Evolutionary conservation across 2,888 invertebrate species (phyloP), one percentile per base, ranked within the genome.

Genomic region (Pollenia amentaria): DNA sequence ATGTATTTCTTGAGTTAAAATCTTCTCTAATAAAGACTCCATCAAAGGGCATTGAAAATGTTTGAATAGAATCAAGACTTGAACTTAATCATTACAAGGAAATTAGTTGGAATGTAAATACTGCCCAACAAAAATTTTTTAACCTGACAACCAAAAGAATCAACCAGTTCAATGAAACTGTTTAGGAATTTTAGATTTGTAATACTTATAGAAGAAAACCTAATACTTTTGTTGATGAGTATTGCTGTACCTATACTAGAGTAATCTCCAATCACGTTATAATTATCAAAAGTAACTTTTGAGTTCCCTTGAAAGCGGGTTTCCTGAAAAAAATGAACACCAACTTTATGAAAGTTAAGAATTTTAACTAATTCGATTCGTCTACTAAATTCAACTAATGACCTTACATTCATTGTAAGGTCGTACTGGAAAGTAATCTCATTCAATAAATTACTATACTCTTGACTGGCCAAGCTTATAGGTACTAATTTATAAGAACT

Each of bases 1-100:
- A 2, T 4, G 10, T 12, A 12, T 69, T 67, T 29, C 46, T 67
- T 7, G 67, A 53, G 14, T 78, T 78, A 10, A 78, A 46, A 57
- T 78, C 78, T 1, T 69, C 78, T 12, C 67, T 69, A 57, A 78
- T 67, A 57, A 78, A 57, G 3, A 46, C 29, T 2, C 78, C 67
- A 40, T 77, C 77, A 42, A 16, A 64, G 2, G 38, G 2, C 51
- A 8, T 10, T 3, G 65, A 64, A 51, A 18, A 40, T 12, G 16
- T 55, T 18, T 21, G 16, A n/a, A 78, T 78, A 44, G 1, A 3
- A 38, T 48, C 46, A 3, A 78, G 16, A 48, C 70, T 62, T 1
- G 14, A 29, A 18, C 2, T 16, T 0, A 79, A 46, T 44, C 65
- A 16, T 16, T 10, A 8, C 12, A 6, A 11, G 48, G 3, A 75